phyloP scores from a whole-genome alignment of 2,113 vertebrate species.

The Agapornis roseicollis region DNA sequence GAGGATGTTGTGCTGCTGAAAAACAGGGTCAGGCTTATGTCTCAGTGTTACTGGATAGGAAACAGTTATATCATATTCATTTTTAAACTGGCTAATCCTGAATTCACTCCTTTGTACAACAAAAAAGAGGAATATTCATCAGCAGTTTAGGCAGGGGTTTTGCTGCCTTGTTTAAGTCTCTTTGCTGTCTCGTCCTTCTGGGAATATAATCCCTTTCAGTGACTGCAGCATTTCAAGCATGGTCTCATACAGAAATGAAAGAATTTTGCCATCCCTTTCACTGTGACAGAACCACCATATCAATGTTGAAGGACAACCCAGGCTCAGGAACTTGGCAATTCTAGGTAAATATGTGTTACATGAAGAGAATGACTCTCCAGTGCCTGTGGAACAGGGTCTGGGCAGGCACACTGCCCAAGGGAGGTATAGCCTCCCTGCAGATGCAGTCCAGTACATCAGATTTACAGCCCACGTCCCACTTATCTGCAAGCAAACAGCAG shows the following conservation, averaged over 20 bases:
- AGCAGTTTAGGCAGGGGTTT: not conserved
- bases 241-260: not conserved
- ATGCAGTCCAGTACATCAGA: not conserved
- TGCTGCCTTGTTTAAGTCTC: not conserved
- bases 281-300: not conserved
- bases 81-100: not conserved
- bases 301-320: not conserved
- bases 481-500: slow-evolving; percentile 45
- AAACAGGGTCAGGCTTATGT: not conserved
- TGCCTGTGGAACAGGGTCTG: not conserved
- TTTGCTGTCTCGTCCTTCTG: not conserved
- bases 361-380: not conserved
- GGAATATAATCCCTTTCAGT: not conserved
- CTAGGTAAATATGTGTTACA: not conserved
- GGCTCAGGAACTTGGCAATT: rapidly evolving
- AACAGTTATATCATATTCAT: not conserved
- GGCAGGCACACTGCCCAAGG: not conserved
- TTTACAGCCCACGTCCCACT: not conserved
- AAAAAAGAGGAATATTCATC: not conserved
- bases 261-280: not conserved
- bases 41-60: not conserved
- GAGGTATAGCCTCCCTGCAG: not conserved
- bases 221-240: not conserved
- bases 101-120: not conserved
- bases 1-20: not conserved